Percentiles rank a stretch among this genome's conserved stretches.
These are phyloP conservation scores for Vulpes vulpes DNA, from an alignment of 2,113 vertebrate genomes.

Conservation along the genomic window DNA sequence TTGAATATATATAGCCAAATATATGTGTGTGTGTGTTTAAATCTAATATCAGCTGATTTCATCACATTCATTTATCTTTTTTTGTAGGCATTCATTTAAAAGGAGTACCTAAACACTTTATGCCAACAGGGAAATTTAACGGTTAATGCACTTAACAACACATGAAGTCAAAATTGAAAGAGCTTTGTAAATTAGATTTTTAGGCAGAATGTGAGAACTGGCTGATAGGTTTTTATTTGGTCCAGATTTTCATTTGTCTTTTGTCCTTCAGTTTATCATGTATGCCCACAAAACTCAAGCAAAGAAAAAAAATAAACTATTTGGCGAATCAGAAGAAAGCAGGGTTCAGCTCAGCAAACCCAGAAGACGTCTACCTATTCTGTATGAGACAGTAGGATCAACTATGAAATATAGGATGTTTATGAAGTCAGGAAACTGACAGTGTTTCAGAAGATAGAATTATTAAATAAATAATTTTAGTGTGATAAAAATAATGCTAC, in stretches of 20 bases:
- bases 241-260: background rate
- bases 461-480: background rate
- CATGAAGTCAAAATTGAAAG: background rate
- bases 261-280: constrained; percentile 13
- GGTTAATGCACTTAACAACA: background rate
- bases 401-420: background rate
- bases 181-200: background rate
- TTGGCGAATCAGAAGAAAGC: background rate
- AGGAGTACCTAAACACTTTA: background rate
- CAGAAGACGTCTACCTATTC: background rate
- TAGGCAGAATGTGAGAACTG: background rate
- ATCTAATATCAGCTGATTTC: background rate
- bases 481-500: background rate
- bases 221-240: background rate
- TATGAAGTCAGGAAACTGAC: background rate
- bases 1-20: background rate
- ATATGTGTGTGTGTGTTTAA: background rate
- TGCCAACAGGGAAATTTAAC: background rate
- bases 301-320: background rate
- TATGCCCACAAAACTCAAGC: background rate
- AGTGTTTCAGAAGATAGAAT: background rate
- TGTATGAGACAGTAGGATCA: background rate
- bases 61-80: background rate
- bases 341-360: background rate
- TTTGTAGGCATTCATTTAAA: background rate